phyloP scores from a whole-genome alignment of 64 coral and sea anemone genomes.

The Cladopsammia gracilis region DNA sequence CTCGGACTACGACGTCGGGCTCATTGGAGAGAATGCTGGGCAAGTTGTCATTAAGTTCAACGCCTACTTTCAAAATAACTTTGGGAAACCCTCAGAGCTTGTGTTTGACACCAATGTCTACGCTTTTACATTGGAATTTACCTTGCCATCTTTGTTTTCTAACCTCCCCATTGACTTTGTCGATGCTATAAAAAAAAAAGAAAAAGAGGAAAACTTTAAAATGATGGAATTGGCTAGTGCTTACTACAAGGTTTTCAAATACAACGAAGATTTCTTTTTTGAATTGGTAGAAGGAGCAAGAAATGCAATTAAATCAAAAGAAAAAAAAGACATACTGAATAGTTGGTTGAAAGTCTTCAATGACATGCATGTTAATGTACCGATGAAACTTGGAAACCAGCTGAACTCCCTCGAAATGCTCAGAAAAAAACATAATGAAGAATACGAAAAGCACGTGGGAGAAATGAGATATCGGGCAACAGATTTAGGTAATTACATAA shows the following conservation, averaged over 20 bases:
- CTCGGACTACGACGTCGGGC: constrained; percentile 81
- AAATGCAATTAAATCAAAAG: neutral
- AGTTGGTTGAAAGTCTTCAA: neutral
- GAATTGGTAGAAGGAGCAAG: neutral
- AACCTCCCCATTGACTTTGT: constrained; percentile 44
- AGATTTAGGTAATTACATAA: neutral
- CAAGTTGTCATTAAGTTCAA: constrained; percentile 57
- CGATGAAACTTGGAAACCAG: neutral
- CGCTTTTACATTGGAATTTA: constrained; percentile 72
- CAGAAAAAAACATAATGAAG: constrained; percentile 8
- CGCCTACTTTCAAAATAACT: constrained; percentile 53
- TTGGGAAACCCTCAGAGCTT: constrained; percentile 66
- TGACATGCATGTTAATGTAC: neutral
- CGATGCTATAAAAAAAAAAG: neutral
- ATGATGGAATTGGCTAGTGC: constrained; percentile 73
- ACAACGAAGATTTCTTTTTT: constrained; percentile 52
- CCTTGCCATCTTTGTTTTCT: constrained; percentile 56
- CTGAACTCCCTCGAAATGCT: neutral
- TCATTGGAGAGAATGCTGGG: constrained; percentile 64
- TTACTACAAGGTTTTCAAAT: constrained; percentile 81
- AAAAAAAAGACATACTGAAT: neutral
- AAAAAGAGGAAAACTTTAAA: constrained; percentile 1
- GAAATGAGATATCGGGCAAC: constrained; percentile 5
- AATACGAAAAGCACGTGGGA: neutral
- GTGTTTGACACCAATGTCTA: constrained; percentile 87